Percentiles rank a stretch among this genome's conserved stretches.
phyloP scores from a whole-genome alignment of 2,113 vertebrate genomes.

The Antigone vipio region DNA sequence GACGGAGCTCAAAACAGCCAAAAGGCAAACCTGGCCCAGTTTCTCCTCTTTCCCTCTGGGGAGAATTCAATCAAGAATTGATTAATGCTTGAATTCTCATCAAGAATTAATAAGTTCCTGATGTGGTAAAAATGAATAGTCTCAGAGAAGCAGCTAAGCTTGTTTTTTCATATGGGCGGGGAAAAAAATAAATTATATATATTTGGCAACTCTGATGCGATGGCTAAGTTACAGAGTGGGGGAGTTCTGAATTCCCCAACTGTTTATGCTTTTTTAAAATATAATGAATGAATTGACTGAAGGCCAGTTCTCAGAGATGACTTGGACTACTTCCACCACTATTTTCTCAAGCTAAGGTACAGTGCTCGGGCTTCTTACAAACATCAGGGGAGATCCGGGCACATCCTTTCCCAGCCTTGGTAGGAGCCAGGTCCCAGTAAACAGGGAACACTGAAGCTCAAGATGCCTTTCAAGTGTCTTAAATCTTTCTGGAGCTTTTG shows the following conservation, averaged over 20 bases:
- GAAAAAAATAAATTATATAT: neutral
- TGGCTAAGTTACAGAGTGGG: neutral
- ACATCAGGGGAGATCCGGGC: accelerated
- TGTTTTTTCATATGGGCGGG: neutral
- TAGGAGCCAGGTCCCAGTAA: neutral
- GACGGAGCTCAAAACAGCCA: conserved; percentile 11
- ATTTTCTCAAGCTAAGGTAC: neutral
- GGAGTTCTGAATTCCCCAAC: neutral
- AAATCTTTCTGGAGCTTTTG: neutral
- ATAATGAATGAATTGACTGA: neutral
- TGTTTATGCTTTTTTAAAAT: neutral
- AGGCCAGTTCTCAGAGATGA: neutral
- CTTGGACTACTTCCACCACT: neutral
- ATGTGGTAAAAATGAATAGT: conserved; percentile 58
- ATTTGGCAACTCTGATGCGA: neutral
- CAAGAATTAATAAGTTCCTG: conserved; percentile 67
- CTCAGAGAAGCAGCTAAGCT: conserved; percentile 26
- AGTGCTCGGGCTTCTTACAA: neutral
- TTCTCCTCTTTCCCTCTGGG: conserved; percentile 53
- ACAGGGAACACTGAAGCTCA: neutral
- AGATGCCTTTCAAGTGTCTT: neutral
- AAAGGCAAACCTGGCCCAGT: conserved; percentile 56
- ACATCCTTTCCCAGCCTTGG: neutral
- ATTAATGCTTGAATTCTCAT: conserved; percentile 67
- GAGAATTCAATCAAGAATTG: conserved; percentile 59